phyloP scores from a whole-genome alignment of 2,888 invertebrate species.

The Eupithecia dodoneata region DNA sequence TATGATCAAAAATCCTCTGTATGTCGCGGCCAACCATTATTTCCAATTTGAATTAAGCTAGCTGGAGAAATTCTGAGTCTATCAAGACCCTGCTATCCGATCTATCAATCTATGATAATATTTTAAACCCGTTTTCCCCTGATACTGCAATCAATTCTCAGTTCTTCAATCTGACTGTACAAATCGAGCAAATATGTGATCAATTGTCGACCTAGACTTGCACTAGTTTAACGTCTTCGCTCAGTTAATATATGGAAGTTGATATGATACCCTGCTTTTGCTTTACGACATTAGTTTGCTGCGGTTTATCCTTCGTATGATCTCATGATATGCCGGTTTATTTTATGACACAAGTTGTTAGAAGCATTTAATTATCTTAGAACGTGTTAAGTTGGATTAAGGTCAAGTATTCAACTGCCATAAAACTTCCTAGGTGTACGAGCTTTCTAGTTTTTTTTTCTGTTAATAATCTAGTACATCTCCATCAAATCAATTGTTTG shows the following conservation, averaged over 20 bases:
- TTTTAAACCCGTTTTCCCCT: neutral
- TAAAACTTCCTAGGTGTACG: too few relatives aligned
- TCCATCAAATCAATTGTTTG: neutral
- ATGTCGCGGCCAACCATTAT: neutral
- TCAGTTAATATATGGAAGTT: neutral
- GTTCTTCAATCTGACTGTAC: neutral
- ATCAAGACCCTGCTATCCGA: neutral
- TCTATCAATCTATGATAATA: neutral
- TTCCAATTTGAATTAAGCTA: neutral
- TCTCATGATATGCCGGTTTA: neutral
- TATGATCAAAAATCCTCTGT: neutral
- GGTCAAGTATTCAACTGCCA: neutral
- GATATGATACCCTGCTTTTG: neutral
- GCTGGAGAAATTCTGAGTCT: neutral
- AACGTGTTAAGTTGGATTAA: neutral
- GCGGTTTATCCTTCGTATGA: neutral
- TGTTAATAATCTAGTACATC: too few relatives aligned
- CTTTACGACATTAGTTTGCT: neutral
- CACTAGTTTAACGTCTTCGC: neutral
- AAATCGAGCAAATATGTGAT: neutral
- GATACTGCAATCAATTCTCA: neutral
- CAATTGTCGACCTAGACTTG: neutral
- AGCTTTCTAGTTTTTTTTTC: too few relatives aligned
- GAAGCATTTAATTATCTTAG: neutral
- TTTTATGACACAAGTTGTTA: neutral